Evolutionary conservation across 2,113 vertebrate species (phyloP), one percentile per base, ranked within the genome.

Genomic region (Cynocephalus volans): DNA sequence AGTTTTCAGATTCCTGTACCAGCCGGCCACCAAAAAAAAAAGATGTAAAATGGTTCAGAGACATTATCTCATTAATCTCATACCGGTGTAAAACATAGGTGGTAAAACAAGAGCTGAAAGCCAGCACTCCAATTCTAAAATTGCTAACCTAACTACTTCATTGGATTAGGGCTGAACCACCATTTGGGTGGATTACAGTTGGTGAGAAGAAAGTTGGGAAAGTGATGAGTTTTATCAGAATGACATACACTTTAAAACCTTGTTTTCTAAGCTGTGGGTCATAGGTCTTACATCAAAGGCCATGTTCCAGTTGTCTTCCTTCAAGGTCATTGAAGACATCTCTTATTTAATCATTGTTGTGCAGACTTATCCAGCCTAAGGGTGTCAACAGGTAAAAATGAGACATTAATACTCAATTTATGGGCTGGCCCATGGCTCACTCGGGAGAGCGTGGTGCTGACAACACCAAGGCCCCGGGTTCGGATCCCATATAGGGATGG

Each of bases 151-250:
- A 65, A 77, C 24, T 13, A 28, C 26, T n/a, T 88, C 70, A 50
- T 73, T 77, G 50, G 79, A n/a, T 87, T 65, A 64, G 56, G 56
- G 15, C 33, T 45, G 31, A 92, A 33, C 3, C 69, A 45, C 4
- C 64, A 62, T 94, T 87, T 45, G 45, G 28, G 60, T 88, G 7
- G 54, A 82, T 82, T 81, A 45, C 3, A 69, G 28, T 54, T 48
- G 23, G 14, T 56, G 48, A 90, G 73, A 95, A 89, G 67, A 95
- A 95, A 87, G 96, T 10, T 58, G 33, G 48, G 94, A 95, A 80
- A 31, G 10, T 62, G 48, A 58, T 33, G 28, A 81, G n/a, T 23
- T 36, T 69, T 12, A 24, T 90, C 36, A 87, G 69, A 94, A 86
- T 41, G 58, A 60, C 24, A 70, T 5, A 48, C 6, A 41, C 4